Evolutionary conservation across 2,797 vertebrate genomes (phyloP).

Genomic region (Enteromius treurensis): DNA sequence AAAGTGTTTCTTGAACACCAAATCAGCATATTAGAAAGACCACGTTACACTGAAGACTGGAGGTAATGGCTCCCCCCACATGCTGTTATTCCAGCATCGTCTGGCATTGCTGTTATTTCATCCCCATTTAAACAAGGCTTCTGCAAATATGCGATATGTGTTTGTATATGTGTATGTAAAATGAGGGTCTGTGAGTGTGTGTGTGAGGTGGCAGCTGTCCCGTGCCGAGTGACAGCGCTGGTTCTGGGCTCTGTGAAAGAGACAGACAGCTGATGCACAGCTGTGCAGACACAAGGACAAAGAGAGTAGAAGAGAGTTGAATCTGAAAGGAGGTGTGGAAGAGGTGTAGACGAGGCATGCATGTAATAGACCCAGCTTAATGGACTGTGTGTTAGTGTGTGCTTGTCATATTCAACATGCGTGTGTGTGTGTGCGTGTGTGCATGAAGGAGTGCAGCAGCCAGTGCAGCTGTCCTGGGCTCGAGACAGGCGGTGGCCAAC

Average conservation of each 20-base stretch:
- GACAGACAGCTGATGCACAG: slow-evolving; percentile 80
- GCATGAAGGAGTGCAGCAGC: slow-evolving; percentile 36
- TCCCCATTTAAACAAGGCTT: neutral
- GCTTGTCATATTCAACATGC: slow-evolving; percentile 26
- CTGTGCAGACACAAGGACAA: slow-evolving; percentile 74
- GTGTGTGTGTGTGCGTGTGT: slow-evolving; percentile 1
- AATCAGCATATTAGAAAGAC: neutral
- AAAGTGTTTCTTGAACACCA: neutral
- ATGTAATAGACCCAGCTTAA: slow-evolving; percentile 47
- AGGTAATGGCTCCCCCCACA: neutral
- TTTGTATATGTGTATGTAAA: slow-evolving; percentile 30
- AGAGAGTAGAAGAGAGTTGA: slow-evolving; percentile 54
- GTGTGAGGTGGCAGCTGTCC: slow-evolving; percentile 56
- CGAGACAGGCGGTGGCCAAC: slow-evolving; percentile 68
- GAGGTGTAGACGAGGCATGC: slow-evolving; percentile 58
- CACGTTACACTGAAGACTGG: neutral
- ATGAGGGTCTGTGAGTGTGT: slow-evolving; percentile 9
- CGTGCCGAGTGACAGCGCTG: slow-evolving; percentile 52
- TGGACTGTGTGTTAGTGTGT: slow-evolving; percentile 34
- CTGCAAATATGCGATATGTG: slow-evolving; percentile 29
- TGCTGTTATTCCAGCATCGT: neutral
- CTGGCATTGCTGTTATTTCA: slow-evolving; percentile 14
- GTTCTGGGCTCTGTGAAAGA: slow-evolving; percentile 62
- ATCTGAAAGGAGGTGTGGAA: slow-evolving; percentile 63
- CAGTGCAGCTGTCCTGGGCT: slow-evolving; percentile 76